phyloP scores from a whole-genome alignment of 2,113 vertebrate genomes.

The Axis porcinus region DNA sequence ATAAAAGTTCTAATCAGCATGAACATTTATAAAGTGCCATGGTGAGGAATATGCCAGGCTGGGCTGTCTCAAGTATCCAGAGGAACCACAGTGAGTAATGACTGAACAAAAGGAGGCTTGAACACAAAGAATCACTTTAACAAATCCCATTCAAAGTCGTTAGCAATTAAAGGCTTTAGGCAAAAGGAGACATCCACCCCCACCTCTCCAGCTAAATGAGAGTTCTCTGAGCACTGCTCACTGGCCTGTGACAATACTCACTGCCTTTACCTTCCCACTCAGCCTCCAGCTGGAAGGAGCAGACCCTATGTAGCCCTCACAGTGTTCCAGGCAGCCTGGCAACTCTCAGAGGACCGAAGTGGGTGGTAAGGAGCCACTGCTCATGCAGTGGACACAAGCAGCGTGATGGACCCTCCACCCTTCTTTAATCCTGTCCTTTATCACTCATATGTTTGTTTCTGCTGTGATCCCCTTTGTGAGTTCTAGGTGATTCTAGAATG shows the following conservation, averaged over 20 bases:
- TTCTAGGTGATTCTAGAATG: not conserved
- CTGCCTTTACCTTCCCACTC: not conserved
- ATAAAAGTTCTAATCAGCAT: slow-evolving; percentile 75
- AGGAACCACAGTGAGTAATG: slow-evolving; percentile 48
- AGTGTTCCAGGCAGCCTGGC: not conserved
- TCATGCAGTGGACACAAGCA: not conserved
- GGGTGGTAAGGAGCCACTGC: not conserved
- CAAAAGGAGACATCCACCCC: not conserved
- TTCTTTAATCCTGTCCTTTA: not conserved
- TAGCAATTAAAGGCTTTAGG: slow-evolving; percentile 31
- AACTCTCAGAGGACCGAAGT: not conserved
- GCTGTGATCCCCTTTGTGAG: not conserved
- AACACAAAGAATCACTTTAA: slow-evolving; percentile 55
- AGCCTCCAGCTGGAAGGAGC: not conserved
- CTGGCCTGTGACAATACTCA: not conserved
- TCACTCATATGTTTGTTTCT: not conserved
- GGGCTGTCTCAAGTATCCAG: slow-evolving; percentile 53
- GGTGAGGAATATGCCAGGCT: slow-evolving; percentile 50
- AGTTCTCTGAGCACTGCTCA: not conserved
- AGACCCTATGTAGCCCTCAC: not conserved
- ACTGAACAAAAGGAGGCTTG: slow-evolving; percentile 51
- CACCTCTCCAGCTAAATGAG: not conserved
- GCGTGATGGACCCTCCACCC: rapidly evolving
- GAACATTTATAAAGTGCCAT: slow-evolving; percentile 70
- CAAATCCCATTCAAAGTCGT: slow-evolving; percentile 28